Evolutionary conservation across 1,140 invertebrate species (phyloP), one percentile per base, ranked within the genome.

Genomic region (Platyura marginata): DNA sequence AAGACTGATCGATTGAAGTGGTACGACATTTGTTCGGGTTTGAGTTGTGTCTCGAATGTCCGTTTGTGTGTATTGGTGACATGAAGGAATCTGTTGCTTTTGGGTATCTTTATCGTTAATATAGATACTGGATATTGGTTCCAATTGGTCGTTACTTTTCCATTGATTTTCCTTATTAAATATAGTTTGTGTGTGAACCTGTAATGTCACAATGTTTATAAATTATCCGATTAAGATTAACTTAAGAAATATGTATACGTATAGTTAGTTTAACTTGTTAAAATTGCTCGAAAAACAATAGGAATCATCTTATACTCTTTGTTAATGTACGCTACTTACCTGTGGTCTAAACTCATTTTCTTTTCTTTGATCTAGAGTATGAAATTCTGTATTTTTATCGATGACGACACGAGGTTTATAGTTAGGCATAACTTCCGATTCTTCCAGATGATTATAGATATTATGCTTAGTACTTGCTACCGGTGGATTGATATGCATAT

Each of bases 331-430:
- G 25, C 6, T 8, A 29, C 25, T 29, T 29, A 29, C 25, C 13
- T 29, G 25, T 29, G 25, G 25, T 29, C 25, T 6, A 13, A 8
- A 29, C 6, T 29, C 25, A n/a, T n/a, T n/a, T n/a, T n/a, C n/a
- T 29, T 13, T 6, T 29, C 25, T 6, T 6, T 29, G 25, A 29
- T 29, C 36, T 3, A 38, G 20, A n/a, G 10, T 18, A 6, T 38
- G 16, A 20, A 38, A 38, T 20, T 38, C n/a, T 21, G 36, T 38
- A 38, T 38, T 38, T 11, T 38, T n/a, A 13, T 38, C 36, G 36
- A 38, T 38, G 16, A 18, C 19, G 5, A 38, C 36, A 10, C 21
- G 38, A 22, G 38, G 38, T 18, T 40, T 11, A 23, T 40, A 40
- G 19, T 23, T 40, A 15, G 38, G 38, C 22, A 40, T 21, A 11